Evolutionary conservation across 2,113 vertebrate genomes (phyloP).

Genomic region (Aptenodytes patagonicus): DNA sequence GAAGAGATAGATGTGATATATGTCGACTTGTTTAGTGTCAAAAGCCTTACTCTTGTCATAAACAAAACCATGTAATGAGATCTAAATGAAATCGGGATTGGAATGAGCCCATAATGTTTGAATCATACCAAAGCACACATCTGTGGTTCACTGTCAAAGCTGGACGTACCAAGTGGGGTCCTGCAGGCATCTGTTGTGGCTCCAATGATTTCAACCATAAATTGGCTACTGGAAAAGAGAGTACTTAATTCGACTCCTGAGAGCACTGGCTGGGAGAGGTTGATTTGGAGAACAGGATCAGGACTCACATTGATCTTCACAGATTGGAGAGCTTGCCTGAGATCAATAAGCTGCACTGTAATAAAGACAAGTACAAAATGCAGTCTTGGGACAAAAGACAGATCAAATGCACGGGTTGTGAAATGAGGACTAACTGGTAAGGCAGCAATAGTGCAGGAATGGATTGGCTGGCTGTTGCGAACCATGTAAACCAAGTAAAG

Average conservation of each 20-base stretch:
- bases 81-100: neutral
- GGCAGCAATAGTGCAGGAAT: neutral
- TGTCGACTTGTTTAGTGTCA: neutral
- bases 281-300: neutral
- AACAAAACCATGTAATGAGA: neutral
- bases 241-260: neutral
- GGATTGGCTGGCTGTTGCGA: neutral
- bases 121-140: neutral
- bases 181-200: neutral
- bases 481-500: neutral
- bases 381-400: neutral
- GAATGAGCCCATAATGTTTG: neutral
- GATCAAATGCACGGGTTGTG: neutral
- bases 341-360: conserved; percentile 43
- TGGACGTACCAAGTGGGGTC: neutral
- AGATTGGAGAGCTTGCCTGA: conserved; percentile 46
- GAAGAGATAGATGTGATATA: neutral
- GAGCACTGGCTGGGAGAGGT: neutral
- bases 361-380: conserved; percentile 2
- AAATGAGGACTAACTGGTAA: neutral
- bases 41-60: neutral
- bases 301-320: conserved; percentile 44
- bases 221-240: neutral
- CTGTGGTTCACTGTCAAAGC: neutral
- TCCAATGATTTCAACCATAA: neutral